Conservation (phyloP, 2,888 invertebrate species). For the Ormyrus nitidulus region DNA sequence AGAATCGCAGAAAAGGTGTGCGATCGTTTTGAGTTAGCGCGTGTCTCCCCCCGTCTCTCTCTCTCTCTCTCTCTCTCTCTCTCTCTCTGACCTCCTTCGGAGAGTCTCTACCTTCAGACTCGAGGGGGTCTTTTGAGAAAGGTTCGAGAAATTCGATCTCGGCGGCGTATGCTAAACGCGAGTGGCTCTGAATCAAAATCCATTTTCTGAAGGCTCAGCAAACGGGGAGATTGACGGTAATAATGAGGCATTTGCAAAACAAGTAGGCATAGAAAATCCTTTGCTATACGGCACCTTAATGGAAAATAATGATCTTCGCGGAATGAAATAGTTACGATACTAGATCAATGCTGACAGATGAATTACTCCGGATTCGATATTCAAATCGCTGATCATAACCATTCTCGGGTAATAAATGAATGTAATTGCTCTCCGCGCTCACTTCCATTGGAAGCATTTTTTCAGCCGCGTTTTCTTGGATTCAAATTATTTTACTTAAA, state of each 20-base stretch:
- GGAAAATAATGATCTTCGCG: not conserved
- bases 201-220: not conserved
- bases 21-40: slow-evolving; percentile 12
- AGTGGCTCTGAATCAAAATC: not conserved
- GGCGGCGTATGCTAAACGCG: not conserved
- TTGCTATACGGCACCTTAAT: not conserved
- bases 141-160: slow-evolving; percentile 24
- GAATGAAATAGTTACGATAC: not conserved
- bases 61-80: too few species aligned
- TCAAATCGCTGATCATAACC: not conserved
- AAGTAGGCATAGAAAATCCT: not conserved
- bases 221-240: not conserved
- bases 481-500: too few species aligned
- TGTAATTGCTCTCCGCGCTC: slow-evolving; percentile 8
- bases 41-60: too few species aligned
- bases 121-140: not conserved
- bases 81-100: too few species aligned
- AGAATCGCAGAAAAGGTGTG: slow-evolving; percentile 1
- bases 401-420: not conserved
- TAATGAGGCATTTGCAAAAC: not conserved
- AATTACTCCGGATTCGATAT: not conserved
- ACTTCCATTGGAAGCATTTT: too few species aligned
- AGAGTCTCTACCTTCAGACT: not conserved
- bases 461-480: too few species aligned
- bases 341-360: not conserved